These are phyloP conservation scores for Pomacea maculata DNA, from an alignment of 1,140 invertebrate genomes.

Conservation along the genomic window DNA sequence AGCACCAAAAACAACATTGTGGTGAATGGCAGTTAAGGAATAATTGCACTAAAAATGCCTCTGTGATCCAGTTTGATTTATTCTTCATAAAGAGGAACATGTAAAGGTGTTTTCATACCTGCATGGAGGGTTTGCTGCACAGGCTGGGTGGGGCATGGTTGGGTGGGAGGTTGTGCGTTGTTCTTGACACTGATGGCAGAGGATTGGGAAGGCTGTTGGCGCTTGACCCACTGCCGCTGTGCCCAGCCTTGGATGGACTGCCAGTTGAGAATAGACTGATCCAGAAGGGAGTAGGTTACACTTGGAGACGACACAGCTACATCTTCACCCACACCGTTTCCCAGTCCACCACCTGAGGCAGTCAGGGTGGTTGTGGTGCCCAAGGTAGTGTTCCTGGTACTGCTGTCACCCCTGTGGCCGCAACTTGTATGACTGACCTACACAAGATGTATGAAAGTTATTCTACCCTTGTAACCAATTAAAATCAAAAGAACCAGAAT, in stretches of 20 bases:
- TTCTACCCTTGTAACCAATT: no score
- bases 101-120: neutral
- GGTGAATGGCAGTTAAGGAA: no score
- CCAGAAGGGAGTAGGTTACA: conserved; percentile 60
- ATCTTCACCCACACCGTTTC: conserved; percentile 32
- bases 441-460: no score
- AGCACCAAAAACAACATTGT: neutral
- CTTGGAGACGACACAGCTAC: conserved; percentile 44
- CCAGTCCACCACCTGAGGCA: neutral
- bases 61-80: neutral
- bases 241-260: conserved; percentile 64
- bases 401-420: neutral
- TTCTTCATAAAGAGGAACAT: neutral
- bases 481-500: no score
- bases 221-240: conserved; percentile 62
- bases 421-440: no score
- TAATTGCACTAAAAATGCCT: no score
- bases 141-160: conserved; percentile 24
- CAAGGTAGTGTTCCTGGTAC: neutral
- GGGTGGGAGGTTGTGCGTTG: conserved; percentile 18
- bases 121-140: conserved; percentile 32
- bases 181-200: conserved; percentile 40
- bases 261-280: conserved; percentile 63
- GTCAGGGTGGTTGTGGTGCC: conserved; percentile 1
- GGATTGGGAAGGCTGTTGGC: conserved; percentile 47